phyloP scores from a whole-genome alignment of 2,113 vertebrate species.

The Tragelaphus scriptus region DNA sequence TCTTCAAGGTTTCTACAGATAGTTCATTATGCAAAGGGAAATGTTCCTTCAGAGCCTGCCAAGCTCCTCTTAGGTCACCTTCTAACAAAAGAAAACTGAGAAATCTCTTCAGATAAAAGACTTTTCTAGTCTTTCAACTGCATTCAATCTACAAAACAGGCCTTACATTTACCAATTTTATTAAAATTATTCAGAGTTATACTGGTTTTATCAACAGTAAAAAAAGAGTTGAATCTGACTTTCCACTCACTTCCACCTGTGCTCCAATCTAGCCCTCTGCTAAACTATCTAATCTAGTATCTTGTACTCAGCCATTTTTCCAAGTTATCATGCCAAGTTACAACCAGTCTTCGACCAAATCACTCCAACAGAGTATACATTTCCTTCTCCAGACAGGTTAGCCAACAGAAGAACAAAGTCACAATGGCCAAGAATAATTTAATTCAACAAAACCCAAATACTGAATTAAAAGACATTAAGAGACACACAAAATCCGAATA shows the following conservation, averaged over 20 bases:
- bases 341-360: constrained; percentile 37
- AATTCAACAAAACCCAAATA: constrained; percentile 10
- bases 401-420: constrained; percentile 20
- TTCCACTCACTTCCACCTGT: background rate
- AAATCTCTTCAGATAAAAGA: constrained; percentile 36
- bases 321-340: constrained; percentile 52
- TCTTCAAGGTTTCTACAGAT: background rate
- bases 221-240: background rate
- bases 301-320: constrained; percentile 30
- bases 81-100: constrained; percentile 11
- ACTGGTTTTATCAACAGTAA: background rate
- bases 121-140: background rate
- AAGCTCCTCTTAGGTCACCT: background rate
- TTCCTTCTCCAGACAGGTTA: background rate
- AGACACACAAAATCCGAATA: background rate
- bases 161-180: background rate
- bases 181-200: constrained; percentile 12
- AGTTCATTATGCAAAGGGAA: constrained; percentile 4
- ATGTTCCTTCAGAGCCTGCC: background rate
- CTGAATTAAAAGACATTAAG: background rate
- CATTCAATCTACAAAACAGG: background rate
- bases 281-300: constrained; percentile 31
- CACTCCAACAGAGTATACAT: background rate
- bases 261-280: background rate
- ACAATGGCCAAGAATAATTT: background rate